These are phyloP conservation scores for Apamea monoglypha DNA, from an alignment of 2,888 invertebrate species.

Conservation along the genomic window DNA sequence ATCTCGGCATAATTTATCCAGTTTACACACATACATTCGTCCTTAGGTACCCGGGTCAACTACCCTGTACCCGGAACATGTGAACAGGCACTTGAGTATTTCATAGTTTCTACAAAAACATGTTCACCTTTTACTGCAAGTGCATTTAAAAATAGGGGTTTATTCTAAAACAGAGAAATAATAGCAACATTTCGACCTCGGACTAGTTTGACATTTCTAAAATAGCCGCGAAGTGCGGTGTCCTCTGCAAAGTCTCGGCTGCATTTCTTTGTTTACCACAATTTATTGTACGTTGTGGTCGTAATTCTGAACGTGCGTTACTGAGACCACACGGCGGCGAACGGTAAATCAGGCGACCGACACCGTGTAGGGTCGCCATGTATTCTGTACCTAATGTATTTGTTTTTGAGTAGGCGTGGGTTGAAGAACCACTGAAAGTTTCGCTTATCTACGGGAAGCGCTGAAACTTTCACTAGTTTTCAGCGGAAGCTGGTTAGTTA, in stretches of 20 bases:
- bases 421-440: background rate
- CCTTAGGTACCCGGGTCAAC: background rate
- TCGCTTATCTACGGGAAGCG: background rate
- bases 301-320: slow-evolving; percentile 63
- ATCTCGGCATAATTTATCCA: background rate
- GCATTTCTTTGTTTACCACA: slow-evolving; percentile 66
- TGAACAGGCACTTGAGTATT: background rate
- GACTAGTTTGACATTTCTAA: slow-evolving; percentile 62
- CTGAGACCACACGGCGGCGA: slow-evolving; percentile 55
- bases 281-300: slow-evolving; percentile 61
- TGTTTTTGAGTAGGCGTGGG: background rate
- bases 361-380: slow-evolving; percentile 48
- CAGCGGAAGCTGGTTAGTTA: background rate
- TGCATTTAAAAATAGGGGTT: slow-evolving; percentile 45
- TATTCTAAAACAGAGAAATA: slow-evolving; percentile 40
- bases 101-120: background rate
- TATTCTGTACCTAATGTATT: background rate
- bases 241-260: slow-evolving; percentile 55
- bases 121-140: background rate
- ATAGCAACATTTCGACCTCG: slow-evolving; percentile 60
- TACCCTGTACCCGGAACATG: slow-evolving; percentile 3
- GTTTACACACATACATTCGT: background rate
- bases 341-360: slow-evolving; percentile 62
- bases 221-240: slow-evolving; percentile 52
- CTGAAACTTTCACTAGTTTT: background rate